Evolutionary conservation across 92 coral and sea anemone genomes (phyloP), one percentile per base, ranked within the genome.

Genomic region (Micromussa lordhowensis): DNA sequence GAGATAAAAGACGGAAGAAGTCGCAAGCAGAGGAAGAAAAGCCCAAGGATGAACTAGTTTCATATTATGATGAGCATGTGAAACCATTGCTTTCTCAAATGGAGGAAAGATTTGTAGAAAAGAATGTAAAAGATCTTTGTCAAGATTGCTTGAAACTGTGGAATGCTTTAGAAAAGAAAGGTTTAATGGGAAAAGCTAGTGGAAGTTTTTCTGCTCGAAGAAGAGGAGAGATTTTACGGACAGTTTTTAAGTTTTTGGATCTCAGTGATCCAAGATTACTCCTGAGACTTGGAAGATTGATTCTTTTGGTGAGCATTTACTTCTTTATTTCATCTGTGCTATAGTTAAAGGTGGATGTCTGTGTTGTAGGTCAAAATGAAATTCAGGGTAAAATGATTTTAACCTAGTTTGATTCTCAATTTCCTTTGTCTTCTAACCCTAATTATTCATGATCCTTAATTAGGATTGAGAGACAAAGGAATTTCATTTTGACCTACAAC

Each of bases 221-320:
- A 38, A 93, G 98, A 87, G 98, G 94, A 58, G 98, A 97, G 78
- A 94, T 97, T 75, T 89, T 97, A 85, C 92, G 96, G 89, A 96
- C 98, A 53, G 88, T 96, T 64, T 97, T 97, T 82, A 97, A 95
- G 72, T 97, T 96, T 75, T 91, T 97, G 92, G 98, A 92, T 82
- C 90, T 94, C 77, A 96, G 86, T 74, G 98, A 97, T 77, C 93
- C 99, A 66, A 94, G 95, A 68, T 76, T 97, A 24, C 93, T 94
- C 38, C 94, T 97, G 7, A 93, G 99, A 90, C 91, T 97, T 79
- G 98, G 98, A 8, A 94, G 91, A 90, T 88, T 97, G 40, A 95
- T 97, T 31, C 91, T 97, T 21, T 91, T 95, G 82, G 99, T 97
- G 88, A 92, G 99, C 86, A 89, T 30, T 44, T 24, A 38, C 15